These are phyloP conservation scores for Psix sp. DNA, from an alignment of 1,140 invertebrate genomes.

Conservation along the genomic window DNA sequence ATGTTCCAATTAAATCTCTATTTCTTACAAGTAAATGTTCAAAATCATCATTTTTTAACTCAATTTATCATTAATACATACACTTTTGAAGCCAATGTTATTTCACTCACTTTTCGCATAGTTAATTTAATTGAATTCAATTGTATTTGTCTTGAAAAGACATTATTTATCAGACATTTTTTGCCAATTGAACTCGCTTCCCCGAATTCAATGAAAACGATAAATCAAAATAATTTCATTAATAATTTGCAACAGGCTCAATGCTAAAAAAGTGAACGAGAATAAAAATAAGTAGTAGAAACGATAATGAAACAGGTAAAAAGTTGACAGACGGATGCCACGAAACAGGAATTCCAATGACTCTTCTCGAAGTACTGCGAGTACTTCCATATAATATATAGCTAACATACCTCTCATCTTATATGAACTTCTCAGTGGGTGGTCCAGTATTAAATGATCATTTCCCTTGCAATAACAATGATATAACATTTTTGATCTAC, in stretches of 20 bases:
- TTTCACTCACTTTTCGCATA: too few species aligned
- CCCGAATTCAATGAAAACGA: slow-evolving; percentile 42
- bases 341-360: slow-evolving; percentile 62
- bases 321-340: slow-evolving; percentile 45
- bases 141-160: too few species aligned
- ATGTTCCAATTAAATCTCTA: too few species aligned
- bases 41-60: too few species aligned
- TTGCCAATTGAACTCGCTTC: too few species aligned
- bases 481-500: too few species aligned
- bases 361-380: slow-evolving; percentile 47
- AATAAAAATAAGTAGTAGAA: slow-evolving; percentile 35
- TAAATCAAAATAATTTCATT: slow-evolving; percentile 74
- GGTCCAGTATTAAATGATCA: slow-evolving; percentile 68
- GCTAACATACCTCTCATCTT: slow-evolving; percentile 65
- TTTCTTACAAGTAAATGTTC: too few species aligned
- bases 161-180: too few species aligned
- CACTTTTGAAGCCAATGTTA: too few species aligned
- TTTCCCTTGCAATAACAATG: slow-evolving; percentile 48
- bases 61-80: too few species aligned
- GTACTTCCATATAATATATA: slow-evolving; percentile 43
- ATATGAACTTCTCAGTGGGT: slow-evolving; percentile 75
- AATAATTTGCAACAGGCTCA: slow-evolving; percentile 66
- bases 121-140: too few species aligned
- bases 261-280: slow-evolving; percentile 26
- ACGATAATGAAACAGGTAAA: slow-evolving; percentile 48